Conservation (phyloP, 2,797 vertebrate species). For the Poecilia wingei region DNA sequence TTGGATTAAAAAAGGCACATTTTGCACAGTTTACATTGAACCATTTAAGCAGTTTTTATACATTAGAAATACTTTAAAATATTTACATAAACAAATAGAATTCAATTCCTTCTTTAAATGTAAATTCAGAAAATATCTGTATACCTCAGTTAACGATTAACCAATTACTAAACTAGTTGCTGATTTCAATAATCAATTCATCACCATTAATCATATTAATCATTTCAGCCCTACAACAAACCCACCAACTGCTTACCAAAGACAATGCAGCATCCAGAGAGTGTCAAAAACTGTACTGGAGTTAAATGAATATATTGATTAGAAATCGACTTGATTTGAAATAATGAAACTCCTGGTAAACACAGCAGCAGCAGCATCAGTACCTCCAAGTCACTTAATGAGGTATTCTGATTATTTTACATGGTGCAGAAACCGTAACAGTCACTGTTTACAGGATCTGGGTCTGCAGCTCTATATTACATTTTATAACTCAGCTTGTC, state of each 20-base stretch:
- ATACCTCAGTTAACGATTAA: too few species aligned
- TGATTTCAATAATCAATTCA: too few species aligned
- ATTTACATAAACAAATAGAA: too few species aligned
- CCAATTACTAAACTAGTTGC: too few species aligned
- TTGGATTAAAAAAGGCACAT: too few species aligned
- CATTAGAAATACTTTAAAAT: too few species aligned
- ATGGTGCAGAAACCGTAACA: constrained; percentile 1
- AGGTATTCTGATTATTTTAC: neutral
- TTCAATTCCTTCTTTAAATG: too few species aligned
- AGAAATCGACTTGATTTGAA: neutral
- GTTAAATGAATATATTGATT: neutral
- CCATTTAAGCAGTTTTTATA: too few species aligned
- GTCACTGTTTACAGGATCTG: neutral
- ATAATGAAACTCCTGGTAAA: neutral
- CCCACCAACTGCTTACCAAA: neutral
- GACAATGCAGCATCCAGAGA: neutral
- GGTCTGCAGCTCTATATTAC: neutral
- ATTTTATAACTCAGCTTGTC: constrained; percentile 28
- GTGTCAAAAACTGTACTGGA: neutral
- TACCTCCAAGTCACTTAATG: neutral
- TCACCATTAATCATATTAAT: too few species aligned
- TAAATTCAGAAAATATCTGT: too few species aligned
- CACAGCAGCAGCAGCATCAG: neutral
- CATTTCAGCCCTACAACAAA: neutral
- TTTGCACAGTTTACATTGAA: too few species aligned